A percentile compares a stretch with the other conserved stretches of the same genome.
Evolutionary conservation across 1,140 invertebrate species (phyloP).

Genomic region (Lamellibrachia luymesi): DNA sequence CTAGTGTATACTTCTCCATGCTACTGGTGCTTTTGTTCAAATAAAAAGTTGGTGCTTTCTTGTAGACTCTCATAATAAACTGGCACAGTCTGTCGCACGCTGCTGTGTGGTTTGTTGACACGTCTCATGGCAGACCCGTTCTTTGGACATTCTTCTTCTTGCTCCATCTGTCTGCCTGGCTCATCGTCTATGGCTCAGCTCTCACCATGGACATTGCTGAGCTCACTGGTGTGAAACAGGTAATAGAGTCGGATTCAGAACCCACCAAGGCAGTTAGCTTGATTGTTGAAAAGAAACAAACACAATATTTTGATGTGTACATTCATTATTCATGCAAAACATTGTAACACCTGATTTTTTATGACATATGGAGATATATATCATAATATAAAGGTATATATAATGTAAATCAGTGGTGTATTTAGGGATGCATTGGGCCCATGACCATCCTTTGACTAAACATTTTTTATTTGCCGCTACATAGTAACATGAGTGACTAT

Average conservation of each 20-base stretch:
- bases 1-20: not conserved
- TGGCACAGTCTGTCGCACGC: not conserved
- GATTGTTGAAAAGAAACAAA: too few relatives aligned
- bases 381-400: too few relatives aligned
- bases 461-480: too few relatives aligned
- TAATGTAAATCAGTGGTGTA: too few relatives aligned
- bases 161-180: not conserved
- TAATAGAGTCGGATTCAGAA: not conserved
- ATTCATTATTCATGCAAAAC: too few relatives aligned
- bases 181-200: not conserved
- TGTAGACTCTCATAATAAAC: conserved; percentile 4
- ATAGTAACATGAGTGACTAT: too few relatives aligned
- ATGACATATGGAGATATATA: too few relatives aligned
- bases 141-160: conserved; percentile 13
- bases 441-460: too few relatives aligned
- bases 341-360: too few relatives aligned
- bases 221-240: conserved; percentile 3
- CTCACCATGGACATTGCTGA: conserved; percentile 13
- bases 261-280: too few relatives aligned
- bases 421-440: too few relatives aligned
- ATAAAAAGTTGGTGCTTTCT: not conserved
- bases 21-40: not conserved
- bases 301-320: too few relatives aligned
- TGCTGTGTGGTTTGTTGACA: not conserved
- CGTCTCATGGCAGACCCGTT: not conserved